Percentiles rank a stretch among this genome's conserved stretches.
Evolutionary conservation across 2,113 vertebrate species (phyloP).

Genomic region (Rhodinocichla rosea): DNA sequence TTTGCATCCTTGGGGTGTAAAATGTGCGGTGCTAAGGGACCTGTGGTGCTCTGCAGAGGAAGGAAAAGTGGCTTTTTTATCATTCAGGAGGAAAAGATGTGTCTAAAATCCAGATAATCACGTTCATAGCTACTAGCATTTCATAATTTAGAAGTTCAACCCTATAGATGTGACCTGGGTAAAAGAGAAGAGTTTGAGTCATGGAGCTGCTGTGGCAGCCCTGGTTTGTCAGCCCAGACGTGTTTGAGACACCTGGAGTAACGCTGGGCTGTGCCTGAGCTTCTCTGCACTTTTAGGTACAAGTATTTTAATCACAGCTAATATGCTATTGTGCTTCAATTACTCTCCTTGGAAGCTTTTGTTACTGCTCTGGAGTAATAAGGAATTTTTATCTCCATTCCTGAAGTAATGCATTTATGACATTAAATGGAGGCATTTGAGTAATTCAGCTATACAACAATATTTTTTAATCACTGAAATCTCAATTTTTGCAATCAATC

Average conservation of each 20-base stretch:
- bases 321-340: not conserved
- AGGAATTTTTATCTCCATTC: not conserved
- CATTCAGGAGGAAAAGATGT: not conserved
- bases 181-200: not conserved
- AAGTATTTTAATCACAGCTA: not conserved
- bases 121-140: not conserved
- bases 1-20: not conserved
- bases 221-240: not conserved
- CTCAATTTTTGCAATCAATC: conserved; percentile 22
- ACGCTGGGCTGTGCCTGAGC: fast-evolving
- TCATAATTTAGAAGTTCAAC: not conserved
- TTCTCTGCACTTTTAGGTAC: not conserved
- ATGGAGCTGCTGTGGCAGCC: not conserved
- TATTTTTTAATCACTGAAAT: conserved; percentile 13
- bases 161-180: not conserved
- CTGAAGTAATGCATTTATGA: not conserved
- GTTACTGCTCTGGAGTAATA: not conserved
- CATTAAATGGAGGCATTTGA: not conserved
- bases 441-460: not conserved
- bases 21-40: not conserved
- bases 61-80: not conserved
- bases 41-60: not conserved
- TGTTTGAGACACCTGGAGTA: not conserved
- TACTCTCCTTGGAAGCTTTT: not conserved
- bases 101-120: not conserved